Evolutionary conservation across 2,797 vertebrate species (phyloP).

Genomic region (Phoeniculus purpureus): DNA sequence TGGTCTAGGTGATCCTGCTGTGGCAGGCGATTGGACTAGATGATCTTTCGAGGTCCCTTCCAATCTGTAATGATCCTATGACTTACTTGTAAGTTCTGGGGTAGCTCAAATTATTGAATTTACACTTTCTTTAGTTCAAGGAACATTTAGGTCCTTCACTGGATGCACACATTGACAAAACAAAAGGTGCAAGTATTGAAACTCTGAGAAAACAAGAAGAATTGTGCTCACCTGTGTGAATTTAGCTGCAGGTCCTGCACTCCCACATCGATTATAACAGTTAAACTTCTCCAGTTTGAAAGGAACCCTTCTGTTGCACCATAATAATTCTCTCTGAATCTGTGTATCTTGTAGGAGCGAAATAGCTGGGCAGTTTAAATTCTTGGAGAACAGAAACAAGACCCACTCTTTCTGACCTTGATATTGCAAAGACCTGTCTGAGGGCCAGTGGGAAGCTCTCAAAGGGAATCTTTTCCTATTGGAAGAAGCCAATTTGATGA

Average conservation of each 20-base stretch:
- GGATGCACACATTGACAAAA: not conserved
- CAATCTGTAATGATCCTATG: no score
- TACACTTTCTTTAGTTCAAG: not conserved
- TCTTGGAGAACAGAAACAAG: conserved; percentile 25
- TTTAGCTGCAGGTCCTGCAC: not conserved
- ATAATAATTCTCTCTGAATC: not conserved
- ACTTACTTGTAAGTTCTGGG: not conserved
- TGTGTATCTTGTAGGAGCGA: conserved; percentile 21
- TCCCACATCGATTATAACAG: not conserved
- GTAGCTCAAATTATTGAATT: not conserved
- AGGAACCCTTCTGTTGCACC: not conserved
- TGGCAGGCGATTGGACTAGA: no score
- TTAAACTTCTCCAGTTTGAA: not conserved
- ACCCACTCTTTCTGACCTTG: not conserved
- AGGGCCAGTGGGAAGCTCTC: not conserved
- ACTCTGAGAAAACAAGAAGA: not conserved
- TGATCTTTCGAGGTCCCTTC: no score
- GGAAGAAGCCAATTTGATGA: conserved; percentile 24
- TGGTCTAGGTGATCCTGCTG: no score
- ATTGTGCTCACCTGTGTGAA: accelerated
- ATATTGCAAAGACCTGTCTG: not conserved
- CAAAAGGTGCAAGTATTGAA: not conserved
- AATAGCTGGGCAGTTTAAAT: not conserved
- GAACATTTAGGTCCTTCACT: not conserved
- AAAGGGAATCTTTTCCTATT: not conserved